Evolutionary conservation across 2,888 invertebrate genomes (phyloP), one percentile per base, ranked within the genome.

Genomic region (Lacanobia wlatinum): DNA sequence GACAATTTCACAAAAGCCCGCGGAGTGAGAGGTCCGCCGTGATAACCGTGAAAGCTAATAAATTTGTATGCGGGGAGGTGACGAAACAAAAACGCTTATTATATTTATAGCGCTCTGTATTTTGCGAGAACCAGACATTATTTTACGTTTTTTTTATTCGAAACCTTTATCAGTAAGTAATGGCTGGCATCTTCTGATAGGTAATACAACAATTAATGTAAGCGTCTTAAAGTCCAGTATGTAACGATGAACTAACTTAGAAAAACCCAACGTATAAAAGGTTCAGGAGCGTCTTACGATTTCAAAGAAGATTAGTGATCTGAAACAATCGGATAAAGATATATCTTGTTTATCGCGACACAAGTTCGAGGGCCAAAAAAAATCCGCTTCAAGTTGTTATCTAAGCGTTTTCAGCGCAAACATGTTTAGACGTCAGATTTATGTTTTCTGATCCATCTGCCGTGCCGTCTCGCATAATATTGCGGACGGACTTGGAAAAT

Each of bases 371-470:
- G 72, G 78, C 68, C 64, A 28, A 76, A 71, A 78, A 78, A 85
- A 82, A 91, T 89, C 87, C 80, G 86, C 87, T 90, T 82, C 81
- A 84, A 86, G 79, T 86, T 86, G 88, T 87, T 87, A 86, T 87
- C 85, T 85, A 78, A 87, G 79, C 87, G 85, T 82, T 87, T 92
- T 90, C 88, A 91, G 87, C 90, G 90, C 90, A 93, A 94, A 95
- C 93, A 94, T 94, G 93, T 93, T 95, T 92, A 94, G 92, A 92
- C 91, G 89, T 92, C 90, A 93, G 93, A 95, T 95, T 95, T 95
- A 94, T 94, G 93, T 94, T 92, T 94, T 92, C 93, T 94, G 94
- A 94, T 95, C 94, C 93, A 93, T 94, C 94, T 93, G 92, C 92
- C 91, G 90, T 91, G 89, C 90, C 90, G 91, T 91, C 91, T 94